Conservation (phyloP, 1,140 invertebrate species). For the Mercenaria mercenaria region DNA sequence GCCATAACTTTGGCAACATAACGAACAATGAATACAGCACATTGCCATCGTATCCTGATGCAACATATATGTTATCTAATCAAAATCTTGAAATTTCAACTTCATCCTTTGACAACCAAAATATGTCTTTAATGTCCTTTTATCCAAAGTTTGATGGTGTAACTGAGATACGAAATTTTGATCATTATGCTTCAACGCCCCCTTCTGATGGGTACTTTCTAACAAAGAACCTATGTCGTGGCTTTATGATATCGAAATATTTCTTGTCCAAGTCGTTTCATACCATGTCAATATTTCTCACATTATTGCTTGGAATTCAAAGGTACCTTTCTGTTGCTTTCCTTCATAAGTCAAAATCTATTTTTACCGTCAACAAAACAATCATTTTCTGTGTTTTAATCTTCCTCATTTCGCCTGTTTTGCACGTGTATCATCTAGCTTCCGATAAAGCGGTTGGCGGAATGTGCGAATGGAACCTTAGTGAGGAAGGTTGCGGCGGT, state of each 20-base stretch:
- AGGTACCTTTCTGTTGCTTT: slow-evolving; percentile 31
- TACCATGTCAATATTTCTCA: slow-evolving; percentile 46
- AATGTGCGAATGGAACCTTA: slow-evolving; percentile 12
- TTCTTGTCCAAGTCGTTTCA: slow-evolving; percentile 54
- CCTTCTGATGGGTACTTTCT: neutral
- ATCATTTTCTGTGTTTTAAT: slow-evolving; percentile 2
- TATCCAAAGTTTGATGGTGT: too few relatives aligned
- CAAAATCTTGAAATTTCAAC: too few relatives aligned
- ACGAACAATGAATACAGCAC: too few relatives aligned
- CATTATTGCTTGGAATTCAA: slow-evolving; percentile 50
- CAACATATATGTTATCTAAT: too few relatives aligned
- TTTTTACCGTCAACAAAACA: neutral
- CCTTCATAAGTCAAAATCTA: neutral
- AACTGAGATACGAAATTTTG: neutral
- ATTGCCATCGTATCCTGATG: too few relatives aligned
- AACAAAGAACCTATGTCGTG: neutral
- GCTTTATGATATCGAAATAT: slow-evolving; percentile 60
- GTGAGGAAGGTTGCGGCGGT: neutral
- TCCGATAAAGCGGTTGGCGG: slow-evolving; percentile 6
- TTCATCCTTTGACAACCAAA: too few relatives aligned
- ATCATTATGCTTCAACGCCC: neutral
- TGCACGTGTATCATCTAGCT: slow-evolving; percentile 37
- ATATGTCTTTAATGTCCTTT: too few relatives aligned
- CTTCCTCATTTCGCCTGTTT: neutral
- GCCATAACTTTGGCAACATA: too few relatives aligned